These are phyloP conservation scores for Trissolcus brochymenae DNA, from an alignment of 2,888 invertebrate genomes.

Conservation along the genomic window DNA sequence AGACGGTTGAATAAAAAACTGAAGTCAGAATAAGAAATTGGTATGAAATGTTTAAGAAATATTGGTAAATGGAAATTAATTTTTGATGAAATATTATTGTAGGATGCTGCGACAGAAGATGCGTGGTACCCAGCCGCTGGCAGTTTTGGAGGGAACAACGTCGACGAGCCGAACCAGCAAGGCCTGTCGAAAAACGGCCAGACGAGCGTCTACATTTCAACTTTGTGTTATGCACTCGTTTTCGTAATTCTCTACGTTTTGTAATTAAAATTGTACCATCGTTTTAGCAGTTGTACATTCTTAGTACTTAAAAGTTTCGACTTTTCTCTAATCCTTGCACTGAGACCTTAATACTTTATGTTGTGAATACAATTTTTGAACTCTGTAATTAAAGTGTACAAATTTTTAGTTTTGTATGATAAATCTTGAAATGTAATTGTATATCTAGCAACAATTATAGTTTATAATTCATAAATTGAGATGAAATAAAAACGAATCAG, in stretches of 20 bases:
- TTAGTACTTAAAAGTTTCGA: background rate
- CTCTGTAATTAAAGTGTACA: constrained; percentile 32
- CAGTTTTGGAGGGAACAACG: constrained; percentile 78
- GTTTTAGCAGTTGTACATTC: background rate
- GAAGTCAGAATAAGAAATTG: background rate
- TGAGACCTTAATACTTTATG: constrained; percentile 1
- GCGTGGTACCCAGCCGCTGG: constrained; percentile 78
- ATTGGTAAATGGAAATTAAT: background rate
- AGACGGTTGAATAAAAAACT: background rate
- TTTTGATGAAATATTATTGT: constrained; percentile 9
- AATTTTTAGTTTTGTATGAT: constrained; percentile 42
- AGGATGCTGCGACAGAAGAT: constrained; percentile 68
- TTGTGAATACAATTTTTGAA: constrained; percentile 19
- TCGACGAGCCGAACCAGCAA: constrained; percentile 80
- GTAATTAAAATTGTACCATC: constrained; percentile 18
- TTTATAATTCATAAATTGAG: background rate
- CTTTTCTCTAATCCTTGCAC: background rate
- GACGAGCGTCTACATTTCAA: constrained; percentile 40
- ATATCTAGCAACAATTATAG: no score
- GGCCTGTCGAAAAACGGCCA: constrained; percentile 74
- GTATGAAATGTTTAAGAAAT: background rate
- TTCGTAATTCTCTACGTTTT: constrained; percentile 48
- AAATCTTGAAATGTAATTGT: background rate
- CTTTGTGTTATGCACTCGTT: constrained; percentile 43
- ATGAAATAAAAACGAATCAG: constrained; percentile 20